These are phyloP conservation scores for Salvelinus alpinus DNA, from an alignment of 2,113 vertebrate species.

Conservation along the genomic window DNA sequence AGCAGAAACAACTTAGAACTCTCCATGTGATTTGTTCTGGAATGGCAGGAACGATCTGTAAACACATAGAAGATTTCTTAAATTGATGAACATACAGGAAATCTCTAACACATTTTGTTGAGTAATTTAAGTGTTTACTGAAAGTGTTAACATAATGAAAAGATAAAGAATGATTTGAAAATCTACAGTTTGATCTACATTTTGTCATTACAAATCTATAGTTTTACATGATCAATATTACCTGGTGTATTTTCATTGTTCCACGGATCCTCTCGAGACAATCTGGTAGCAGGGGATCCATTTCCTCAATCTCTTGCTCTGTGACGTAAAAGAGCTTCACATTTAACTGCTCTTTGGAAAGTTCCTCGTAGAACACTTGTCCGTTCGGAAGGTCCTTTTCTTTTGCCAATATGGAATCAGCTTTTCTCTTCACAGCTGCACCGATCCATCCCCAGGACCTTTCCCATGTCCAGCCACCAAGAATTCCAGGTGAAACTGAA, in stretches of 20 bases:
- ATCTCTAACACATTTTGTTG: no score
- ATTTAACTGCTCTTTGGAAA: not conserved
- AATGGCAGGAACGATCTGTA: no score
- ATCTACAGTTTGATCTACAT: no score
- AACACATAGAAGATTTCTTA: no score
- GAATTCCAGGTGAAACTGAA: not conserved
- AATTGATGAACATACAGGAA: no score
- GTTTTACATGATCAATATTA: not conserved
- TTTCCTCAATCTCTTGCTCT: not conserved
- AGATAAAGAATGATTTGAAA: no score
- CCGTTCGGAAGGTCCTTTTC: not conserved
- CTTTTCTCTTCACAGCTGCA: not conserved
- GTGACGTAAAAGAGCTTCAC: not conserved
- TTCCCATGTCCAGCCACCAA: slow-evolving; percentile 13
- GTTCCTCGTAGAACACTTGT: not conserved
- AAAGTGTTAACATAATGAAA: no score
- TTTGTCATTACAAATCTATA: no score
- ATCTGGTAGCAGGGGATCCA: not conserved
- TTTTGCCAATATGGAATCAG: not conserved
- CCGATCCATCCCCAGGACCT: slow-evolving; percentile 1
- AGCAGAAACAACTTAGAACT: no score
- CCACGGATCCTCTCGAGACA: slow-evolving; percentile 7
- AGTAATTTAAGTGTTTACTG: no score
- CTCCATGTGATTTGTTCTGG: no score
- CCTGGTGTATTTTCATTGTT: slow-evolving; percentile 13